A percentile compares a stretch with the other conserved stretches of the same genome.
These are phyloP conservation scores for Oxycera nigricornis DNA, from an alignment of 2,888 invertebrate species.

Conservation along the genomic window DNA sequence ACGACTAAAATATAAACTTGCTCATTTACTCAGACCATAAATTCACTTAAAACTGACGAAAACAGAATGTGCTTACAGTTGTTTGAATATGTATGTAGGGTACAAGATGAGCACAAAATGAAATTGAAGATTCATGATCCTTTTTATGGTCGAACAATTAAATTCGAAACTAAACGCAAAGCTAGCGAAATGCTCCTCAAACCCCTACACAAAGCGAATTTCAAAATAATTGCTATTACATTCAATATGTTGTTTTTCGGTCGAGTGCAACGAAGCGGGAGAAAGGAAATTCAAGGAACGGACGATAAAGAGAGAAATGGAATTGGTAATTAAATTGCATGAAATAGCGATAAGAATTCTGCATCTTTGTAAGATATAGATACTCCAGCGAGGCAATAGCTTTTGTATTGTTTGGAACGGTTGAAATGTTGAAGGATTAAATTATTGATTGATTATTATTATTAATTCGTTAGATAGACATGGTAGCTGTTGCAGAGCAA, in stretches of 20 bases:
- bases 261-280: too few relatives aligned
- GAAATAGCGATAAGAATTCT: not conserved
- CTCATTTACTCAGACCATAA: not conserved
- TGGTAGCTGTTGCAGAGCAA: too few relatives aligned
- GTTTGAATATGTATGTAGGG: not conserved
- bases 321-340: not conserved
- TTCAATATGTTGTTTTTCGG: not conserved
- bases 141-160: not conserved
- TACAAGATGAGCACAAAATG: not conserved
- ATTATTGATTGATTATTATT: too few relatives aligned
- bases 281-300: not conserved
- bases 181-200: not conserved
- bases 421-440: not conserved
- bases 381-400: not conserved
- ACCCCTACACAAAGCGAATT: not conserved
- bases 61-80: not conserved
- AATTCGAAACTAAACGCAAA: not conserved
- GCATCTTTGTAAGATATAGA: not conserved
- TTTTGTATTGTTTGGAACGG: not conserved
- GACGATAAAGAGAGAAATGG: not conserved
- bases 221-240: not conserved
- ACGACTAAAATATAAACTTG: not conserved
- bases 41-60: not conserved
- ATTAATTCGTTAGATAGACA: too few relatives aligned
- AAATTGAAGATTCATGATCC: not conserved